Conservation (phyloP, 2,888 invertebrate genomes). For the Mystacides longicornis region DNA sequence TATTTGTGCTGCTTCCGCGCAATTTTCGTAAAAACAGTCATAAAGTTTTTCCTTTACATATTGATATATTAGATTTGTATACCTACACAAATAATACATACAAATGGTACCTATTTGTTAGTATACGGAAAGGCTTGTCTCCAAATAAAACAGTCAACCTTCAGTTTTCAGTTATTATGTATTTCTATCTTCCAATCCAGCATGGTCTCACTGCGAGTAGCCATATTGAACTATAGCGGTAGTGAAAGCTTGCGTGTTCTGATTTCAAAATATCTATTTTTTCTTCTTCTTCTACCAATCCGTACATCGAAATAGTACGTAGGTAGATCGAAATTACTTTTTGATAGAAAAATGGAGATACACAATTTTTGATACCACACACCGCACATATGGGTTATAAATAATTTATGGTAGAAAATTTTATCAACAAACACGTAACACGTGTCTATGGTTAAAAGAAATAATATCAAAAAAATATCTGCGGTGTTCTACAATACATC, state of each 20-base stretch:
- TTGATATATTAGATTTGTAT: no score
- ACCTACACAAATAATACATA: no score
- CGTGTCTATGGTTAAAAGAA: neutral
- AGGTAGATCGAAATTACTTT: neutral
- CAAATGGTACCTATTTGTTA: no score
- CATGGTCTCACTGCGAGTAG: neutral
- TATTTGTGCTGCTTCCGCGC: no score
- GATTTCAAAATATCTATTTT: constrained; percentile 1
- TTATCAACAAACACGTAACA: neutral
- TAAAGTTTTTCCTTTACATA: no score
- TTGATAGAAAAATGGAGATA: neutral
- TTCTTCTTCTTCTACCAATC: no score
- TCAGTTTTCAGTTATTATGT: no score
- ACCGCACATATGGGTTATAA: neutral
- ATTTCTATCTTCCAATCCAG: no score
- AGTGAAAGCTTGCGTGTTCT: neutral
- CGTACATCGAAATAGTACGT: constrained; percentile 1
- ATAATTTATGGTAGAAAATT: neutral
- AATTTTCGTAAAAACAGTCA: no score
- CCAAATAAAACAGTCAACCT: no score
- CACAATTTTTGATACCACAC: neutral
- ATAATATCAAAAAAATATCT: neutral
- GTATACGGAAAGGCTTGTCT: no score
- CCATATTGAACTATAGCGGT: neutral
- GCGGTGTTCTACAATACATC: no score